A percentile compares a stretch with the other conserved stretches of the same genome.
Evolutionary conservation across 2,888 invertebrate genomes (phyloP).

Genomic region (Cecidostiba fungosa): DNA sequence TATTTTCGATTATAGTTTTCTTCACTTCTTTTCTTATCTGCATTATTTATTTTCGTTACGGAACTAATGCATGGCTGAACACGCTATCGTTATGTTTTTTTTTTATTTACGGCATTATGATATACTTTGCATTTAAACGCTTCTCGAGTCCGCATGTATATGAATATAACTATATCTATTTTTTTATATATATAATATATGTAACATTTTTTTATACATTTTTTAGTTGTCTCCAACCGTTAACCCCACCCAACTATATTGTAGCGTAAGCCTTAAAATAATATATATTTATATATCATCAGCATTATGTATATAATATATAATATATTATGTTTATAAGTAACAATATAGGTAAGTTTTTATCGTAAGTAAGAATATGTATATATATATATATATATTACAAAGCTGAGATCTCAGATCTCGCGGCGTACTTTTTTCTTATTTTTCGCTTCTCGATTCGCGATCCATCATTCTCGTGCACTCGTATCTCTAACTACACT

Average conservation of each 20-base stretch:
- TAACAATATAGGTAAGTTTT: constrained; percentile 64
- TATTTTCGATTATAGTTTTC: constrained; percentile 47
- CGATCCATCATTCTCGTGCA: background rate
- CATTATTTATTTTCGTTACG: constrained; percentile 37
- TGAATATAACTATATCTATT: constrained; percentile 65
- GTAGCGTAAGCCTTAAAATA: constrained; percentile 62
- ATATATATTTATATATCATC: constrained; percentile 62
- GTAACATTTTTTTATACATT: constrained; percentile 69
- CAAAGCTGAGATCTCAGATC: constrained; percentile 63
- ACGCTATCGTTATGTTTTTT: constrained; percentile 36
- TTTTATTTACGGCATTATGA: constrained; percentile 52
- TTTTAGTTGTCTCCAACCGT: constrained; percentile 68
- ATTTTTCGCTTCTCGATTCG: background rate
- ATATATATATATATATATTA: constrained; percentile 61
- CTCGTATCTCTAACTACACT: background rate
- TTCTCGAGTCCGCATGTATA: constrained; percentile 42
- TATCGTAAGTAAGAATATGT: constrained; percentile 56
- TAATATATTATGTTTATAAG: constrained; percentile 63
- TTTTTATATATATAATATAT: constrained; percentile 63
- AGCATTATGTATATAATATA: constrained; percentile 60
- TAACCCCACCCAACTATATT: constrained; percentile 67
- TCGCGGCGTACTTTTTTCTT: constrained; percentile 51
- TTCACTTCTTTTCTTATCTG: constrained; percentile 26
- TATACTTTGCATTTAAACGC: constrained; percentile 56
- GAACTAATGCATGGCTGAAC: constrained; percentile 55